Conservation (phyloP, 2,113 vertebrate species). For the Alethe diademata region DNA sequence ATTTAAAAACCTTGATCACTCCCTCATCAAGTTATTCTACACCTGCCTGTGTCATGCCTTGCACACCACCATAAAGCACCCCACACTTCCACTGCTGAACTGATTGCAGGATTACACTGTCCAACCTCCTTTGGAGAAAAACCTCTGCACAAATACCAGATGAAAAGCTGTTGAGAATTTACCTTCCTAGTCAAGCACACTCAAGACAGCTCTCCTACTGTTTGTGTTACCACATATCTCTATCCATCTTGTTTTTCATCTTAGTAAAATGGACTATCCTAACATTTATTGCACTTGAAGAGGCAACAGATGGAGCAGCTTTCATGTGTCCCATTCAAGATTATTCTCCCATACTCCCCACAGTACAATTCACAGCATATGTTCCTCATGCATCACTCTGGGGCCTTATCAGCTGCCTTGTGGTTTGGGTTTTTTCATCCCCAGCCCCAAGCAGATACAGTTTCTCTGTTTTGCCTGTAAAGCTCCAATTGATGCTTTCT, state of each 20-base stretch:
- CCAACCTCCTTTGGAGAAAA: not conserved
- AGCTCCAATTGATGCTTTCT: not conserved
- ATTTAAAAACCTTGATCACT: not conserved
- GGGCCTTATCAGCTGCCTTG: not conserved
- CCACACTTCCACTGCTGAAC: not conserved
- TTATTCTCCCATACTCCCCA: not conserved
- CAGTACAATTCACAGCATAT: not conserved
- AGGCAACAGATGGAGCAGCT: not conserved
- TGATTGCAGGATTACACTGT: not conserved
- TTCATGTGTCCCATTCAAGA: not conserved
- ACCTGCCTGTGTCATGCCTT: not conserved
- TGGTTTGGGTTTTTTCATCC: not conserved
- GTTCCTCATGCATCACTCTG: not conserved
- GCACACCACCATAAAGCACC: not conserved
- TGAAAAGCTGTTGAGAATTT: constrained; percentile 1
- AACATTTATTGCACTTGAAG: not conserved
- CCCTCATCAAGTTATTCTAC: not conserved
- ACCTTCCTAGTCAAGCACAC: not conserved
- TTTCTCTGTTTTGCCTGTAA: not conserved
- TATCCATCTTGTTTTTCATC: not conserved
- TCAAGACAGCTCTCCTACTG: not conserved
- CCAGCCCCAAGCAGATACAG: not conserved
- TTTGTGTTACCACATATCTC: not conserved
- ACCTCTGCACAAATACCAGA: constrained; percentile 4
- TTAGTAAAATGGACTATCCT: not conserved